Percentiles rank a stretch among this genome's conserved stretches.
Evolutionary conservation across 64 coral and sea anemone genomes (phyloP).

Genomic region (Montipora cactus): DNA sequence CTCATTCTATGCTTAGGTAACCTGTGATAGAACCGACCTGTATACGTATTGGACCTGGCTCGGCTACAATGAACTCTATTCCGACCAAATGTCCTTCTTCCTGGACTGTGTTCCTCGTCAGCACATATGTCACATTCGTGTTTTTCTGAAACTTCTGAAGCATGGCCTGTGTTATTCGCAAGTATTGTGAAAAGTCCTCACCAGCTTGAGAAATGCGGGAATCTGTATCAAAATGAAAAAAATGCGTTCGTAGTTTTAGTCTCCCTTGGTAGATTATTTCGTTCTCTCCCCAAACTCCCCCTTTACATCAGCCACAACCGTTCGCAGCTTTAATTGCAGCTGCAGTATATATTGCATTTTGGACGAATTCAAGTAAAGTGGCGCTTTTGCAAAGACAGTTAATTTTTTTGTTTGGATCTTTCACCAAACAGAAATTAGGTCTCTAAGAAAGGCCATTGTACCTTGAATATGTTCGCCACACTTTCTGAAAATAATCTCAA

Average conservation of each 20-base stretch:
- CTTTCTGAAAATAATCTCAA: no score
- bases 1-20: neutral
- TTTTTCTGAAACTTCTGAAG: neutral
- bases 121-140: conserved; percentile 32
- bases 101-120: conserved; percentile 30
- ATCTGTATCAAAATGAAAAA: conserved; percentile 10
- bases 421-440: no score
- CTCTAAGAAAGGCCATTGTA: no score
- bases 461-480: no score
- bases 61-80: conserved; percentile 35
- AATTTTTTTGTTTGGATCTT: no score
- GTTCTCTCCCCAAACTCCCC: no score
- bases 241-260: neutral
- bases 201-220: conserved; percentile 19
- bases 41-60: conserved; percentile 63
- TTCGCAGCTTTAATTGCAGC: no score
- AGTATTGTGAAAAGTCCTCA: conserved; percentile 7
- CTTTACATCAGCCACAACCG: no score
- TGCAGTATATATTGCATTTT: no score
- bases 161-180: neutral
- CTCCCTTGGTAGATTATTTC: no score
- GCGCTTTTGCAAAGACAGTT: no score
- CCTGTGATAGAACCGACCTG: neutral
- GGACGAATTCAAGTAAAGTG: no score
- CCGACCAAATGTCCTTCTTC: conserved; percentile 46